phyloP scores from a whole-genome alignment of 2,113 vertebrate species.

The Antennarius striatus region DNA sequence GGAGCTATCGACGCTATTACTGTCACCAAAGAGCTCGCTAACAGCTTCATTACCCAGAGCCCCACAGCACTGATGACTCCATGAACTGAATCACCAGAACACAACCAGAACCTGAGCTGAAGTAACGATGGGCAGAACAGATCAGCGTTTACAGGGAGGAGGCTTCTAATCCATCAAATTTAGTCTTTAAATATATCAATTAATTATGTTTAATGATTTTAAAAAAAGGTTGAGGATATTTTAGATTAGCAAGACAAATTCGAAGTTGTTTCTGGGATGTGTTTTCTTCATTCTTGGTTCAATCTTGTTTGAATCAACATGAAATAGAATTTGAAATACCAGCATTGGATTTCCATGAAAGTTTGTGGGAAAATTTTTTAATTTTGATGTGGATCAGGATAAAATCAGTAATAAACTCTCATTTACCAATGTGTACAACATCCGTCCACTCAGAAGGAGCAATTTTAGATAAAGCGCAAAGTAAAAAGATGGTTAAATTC shows the following conservation, averaged over 20 bases:
- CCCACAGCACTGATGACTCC: conserved; percentile 42
- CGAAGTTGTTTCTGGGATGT: no score
- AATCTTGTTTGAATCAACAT: no score
- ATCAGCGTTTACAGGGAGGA: not conserved
- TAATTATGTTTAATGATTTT: not conserved
- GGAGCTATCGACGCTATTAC: conserved; percentile 60
- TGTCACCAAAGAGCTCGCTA: conserved; percentile 65
- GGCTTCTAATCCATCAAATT: no score
- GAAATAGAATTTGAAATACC: no score
- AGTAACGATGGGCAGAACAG: not conserved
- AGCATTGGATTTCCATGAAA: no score
- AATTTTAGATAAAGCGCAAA: not conserved
- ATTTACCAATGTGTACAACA: no score
- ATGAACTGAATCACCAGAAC: conserved; percentile 42
- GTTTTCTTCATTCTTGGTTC: no score
- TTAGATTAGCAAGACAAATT: not conserved
- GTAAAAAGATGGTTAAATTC: not conserved
- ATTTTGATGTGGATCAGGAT: no score
- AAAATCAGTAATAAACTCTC: no score
- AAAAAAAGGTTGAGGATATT: not conserved
- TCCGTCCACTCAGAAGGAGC: no score
- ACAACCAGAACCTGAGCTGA: conserved; percentile 26
- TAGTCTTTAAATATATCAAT: not conserved
- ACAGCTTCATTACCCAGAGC: conserved; percentile 70
- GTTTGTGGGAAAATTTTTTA: no score